Percentiles rank a stretch among this genome's conserved stretches.
phyloP scores from a whole-genome alignment of 2,797 vertebrate genomes.

The Sebastes oblongus region DNA sequence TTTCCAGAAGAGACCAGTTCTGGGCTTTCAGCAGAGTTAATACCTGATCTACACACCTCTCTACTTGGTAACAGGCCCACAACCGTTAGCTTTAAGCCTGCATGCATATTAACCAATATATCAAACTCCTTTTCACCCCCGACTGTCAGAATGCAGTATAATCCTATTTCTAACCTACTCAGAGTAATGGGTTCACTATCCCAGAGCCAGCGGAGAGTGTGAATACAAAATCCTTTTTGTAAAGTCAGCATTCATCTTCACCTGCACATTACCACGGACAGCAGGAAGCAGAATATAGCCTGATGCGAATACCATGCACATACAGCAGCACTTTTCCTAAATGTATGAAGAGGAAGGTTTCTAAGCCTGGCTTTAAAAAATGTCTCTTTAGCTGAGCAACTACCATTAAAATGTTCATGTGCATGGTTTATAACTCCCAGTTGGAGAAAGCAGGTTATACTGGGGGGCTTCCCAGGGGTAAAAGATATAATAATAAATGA shows the following conservation, averaged over 20 bases:
- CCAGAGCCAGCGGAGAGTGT: conserved; percentile 26
- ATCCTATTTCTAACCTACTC: conserved; percentile 65
- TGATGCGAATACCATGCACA: conserved; percentile 19
- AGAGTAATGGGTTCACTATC: conserved; percentile 55
- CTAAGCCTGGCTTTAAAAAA: not conserved
- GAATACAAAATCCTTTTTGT: conserved; percentile 52
- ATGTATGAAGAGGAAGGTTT: conserved; percentile 1
- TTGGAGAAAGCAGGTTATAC: not conserved
- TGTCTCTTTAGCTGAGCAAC: not conserved
- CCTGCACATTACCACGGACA: conserved; percentile 37
- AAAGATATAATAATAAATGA: conserved; percentile 10
- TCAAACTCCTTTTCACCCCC: conserved; percentile 57
- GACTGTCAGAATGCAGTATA: conserved; percentile 57
- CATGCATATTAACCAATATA: conserved; percentile 71
- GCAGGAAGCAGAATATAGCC: conserved; percentile 14
- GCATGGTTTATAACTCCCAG: not conserved
- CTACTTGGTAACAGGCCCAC: conserved; percentile 45
- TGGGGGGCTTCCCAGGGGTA: conserved; percentile 3
- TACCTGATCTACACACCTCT: conserved; percentile 55
- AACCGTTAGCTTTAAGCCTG: conserved; percentile 51
- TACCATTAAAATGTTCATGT: not conserved
- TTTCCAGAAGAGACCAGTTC: conserved; percentile 53
- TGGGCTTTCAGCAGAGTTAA: conserved; percentile 55
- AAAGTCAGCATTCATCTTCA: conserved; percentile 59
- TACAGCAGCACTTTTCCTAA: not conserved